Percentiles rank a stretch among this genome's conserved stretches.
Conservation (phyloP, 2,888 invertebrate species). For the Ceraclea dissimilis region DNA sequence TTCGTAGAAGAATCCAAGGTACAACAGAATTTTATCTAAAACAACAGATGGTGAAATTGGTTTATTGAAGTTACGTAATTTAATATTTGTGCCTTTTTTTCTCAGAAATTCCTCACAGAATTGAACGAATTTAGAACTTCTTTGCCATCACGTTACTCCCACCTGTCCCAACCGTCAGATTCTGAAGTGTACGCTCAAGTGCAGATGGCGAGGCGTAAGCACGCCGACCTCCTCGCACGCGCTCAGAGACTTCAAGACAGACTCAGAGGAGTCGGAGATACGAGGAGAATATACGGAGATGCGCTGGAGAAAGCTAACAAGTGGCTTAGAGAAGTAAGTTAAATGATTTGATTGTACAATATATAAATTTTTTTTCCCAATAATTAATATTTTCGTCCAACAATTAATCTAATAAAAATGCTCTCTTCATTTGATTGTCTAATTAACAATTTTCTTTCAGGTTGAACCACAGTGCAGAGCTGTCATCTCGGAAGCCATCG, state of each 20-base stretch:
- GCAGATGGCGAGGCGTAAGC: slow-evolving; percentile 67
- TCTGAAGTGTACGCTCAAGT: slow-evolving; percentile 74
- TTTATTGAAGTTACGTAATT: neutral
- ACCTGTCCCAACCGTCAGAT: slow-evolving; percentile 62
- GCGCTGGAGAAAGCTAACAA: slow-evolving; percentile 71
- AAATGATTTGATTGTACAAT: neutral
- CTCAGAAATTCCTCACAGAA: slow-evolving; percentile 67
- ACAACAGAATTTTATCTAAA: no score
- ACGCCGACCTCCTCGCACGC: slow-evolving; percentile 73
- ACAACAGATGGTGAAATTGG: no score
- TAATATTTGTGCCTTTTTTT: neutral
- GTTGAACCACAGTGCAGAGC: slow-evolving; percentile 67
- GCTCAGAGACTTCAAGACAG: slow-evolving; percentile 79
- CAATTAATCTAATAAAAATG: no score
- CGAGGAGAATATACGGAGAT: slow-evolving; percentile 58
- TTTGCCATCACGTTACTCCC: slow-evolving; percentile 73
- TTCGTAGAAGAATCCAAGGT: slow-evolving; percentile 93
- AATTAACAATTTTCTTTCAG: slow-evolving; percentile 24
- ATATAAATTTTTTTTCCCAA: neutral
- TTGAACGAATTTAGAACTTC: slow-evolving; percentile 84
- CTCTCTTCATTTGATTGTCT: neutral
- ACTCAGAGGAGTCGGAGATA: slow-evolving; percentile 65
- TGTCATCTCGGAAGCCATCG: slow-evolving; percentile 72
- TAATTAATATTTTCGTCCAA: no score
- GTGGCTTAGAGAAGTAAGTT: slow-evolving; percentile 68